These are phyloP conservation scores for Tinamus major DNA, from an alignment of 2,797 vertebrate genomes.

Conservation along the genomic window DNA sequence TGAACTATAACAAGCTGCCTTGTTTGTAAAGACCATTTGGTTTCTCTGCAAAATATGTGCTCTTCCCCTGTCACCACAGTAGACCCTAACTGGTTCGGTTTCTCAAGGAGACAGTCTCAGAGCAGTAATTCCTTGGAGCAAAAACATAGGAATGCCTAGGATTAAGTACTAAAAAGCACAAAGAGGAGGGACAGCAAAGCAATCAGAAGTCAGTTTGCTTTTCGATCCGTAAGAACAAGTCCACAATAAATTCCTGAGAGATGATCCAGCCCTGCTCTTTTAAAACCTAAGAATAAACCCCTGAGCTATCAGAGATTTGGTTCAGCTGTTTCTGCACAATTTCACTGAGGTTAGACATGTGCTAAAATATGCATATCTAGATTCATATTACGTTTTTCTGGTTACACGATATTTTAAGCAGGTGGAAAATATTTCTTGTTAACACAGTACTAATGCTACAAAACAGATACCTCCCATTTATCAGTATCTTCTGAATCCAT, in stretches of 20 bases:
- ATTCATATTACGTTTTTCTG: neutral
- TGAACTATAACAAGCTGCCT: neutral
- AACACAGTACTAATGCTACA: neutral
- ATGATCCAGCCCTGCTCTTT: neutral
- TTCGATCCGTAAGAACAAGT: neutral
- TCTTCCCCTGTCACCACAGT: neutral
- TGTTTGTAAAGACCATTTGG: neutral
- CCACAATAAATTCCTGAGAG: neutral
- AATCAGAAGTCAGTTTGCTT: neutral
- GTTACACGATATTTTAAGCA: neutral
- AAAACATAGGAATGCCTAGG: neutral
- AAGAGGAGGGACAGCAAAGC: neutral
- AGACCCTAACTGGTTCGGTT: neutral
- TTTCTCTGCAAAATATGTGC: neutral
- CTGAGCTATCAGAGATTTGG: neutral
- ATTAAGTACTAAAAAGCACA: neutral
- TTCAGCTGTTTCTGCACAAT: neutral
- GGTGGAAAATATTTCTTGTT: neutral
- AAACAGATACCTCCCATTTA: neutral
- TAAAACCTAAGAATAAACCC: neutral
- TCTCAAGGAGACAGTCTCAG: neutral
- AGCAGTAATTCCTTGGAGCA: neutral
- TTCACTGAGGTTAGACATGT: neutral
- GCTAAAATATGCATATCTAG: neutral
- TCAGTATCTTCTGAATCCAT: neutral